Conservation (phyloP, 2,888 invertebrate genomes). For the Ceriagrion tenellum region DNA sequence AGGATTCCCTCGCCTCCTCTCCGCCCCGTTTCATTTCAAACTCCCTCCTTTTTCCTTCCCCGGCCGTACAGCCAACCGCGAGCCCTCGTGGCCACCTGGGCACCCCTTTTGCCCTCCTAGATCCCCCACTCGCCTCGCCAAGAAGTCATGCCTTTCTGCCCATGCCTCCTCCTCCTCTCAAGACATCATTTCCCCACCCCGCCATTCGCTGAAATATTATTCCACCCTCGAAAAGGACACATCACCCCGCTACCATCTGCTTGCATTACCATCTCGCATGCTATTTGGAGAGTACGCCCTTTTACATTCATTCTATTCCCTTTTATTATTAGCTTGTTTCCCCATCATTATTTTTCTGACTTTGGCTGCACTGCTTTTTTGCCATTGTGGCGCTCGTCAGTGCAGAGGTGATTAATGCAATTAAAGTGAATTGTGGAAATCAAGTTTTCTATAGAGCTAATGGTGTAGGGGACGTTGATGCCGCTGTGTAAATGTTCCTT, state of each 20-base stretch:
- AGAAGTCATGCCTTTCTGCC: no score
- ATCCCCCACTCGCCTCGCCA: no score
- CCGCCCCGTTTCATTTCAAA: not conserved
- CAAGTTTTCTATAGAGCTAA: no score
- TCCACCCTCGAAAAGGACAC: not conserved
- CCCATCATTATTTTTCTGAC: no score
- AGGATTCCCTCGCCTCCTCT: conserved; percentile 28
- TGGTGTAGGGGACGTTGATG: no score
- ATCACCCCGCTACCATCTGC: not conserved
- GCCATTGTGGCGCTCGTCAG: no score
- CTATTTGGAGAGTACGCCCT: not conserved
- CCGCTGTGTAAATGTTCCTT: no score
- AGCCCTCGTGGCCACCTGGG: not conserved
- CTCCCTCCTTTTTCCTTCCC: not conserved
- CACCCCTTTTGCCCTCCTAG: no score
- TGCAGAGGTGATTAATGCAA: no score
- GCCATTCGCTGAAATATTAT: not conserved
- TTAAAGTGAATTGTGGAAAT: no score
- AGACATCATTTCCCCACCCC: not conserved
- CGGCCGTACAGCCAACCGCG: not conserved
- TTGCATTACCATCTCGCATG: not conserved
- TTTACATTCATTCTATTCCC: not conserved
- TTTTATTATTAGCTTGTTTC: not conserved
- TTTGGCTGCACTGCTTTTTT: no score
- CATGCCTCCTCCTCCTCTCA: not conserved